phyloP scores from a whole-genome alignment of 2,113 vertebrate species.

The Cygnus atratus region DNA sequence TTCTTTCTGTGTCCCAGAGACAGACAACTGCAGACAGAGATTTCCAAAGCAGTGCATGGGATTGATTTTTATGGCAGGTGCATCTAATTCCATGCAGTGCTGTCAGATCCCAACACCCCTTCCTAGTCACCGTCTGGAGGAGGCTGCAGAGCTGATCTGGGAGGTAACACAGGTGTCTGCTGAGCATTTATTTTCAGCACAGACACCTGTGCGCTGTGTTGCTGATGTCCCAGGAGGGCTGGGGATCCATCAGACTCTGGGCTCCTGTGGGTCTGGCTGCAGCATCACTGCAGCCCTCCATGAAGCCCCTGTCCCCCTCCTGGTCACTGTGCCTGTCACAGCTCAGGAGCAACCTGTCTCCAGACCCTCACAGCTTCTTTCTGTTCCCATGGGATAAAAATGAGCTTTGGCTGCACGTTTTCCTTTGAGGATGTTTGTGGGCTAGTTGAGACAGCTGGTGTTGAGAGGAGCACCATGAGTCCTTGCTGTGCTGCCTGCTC shows the following conservation, averaged over 20 bases:
- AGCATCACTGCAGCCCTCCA: background rate
- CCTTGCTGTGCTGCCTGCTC: background rate
- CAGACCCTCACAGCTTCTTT: background rate
- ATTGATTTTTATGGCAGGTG: background rate
- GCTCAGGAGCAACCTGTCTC: background rate
- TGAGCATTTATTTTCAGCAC: background rate
- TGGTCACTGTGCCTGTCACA: rapidly evolving
- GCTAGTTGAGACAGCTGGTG: background rate
- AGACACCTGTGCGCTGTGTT: background rate
- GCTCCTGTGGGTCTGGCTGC: background rate
- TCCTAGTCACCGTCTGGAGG: background rate
- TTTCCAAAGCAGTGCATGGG: background rate
- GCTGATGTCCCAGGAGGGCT: background rate
- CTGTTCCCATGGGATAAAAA: background rate
- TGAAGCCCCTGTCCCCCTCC: background rate
- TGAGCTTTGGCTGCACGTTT: background rate
- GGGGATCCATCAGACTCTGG: rapidly evolving
- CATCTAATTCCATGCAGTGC: background rate
- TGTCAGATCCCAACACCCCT: background rate
- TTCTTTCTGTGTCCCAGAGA: background rate
- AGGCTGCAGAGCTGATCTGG: background rate
- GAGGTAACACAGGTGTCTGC: background rate
- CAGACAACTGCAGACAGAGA: background rate
- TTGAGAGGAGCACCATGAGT: background rate
- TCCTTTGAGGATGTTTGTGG: background rate